These are phyloP conservation scores for Scolopax rusticola DNA, from an alignment of 2,797 vertebrate genomes.

Conservation along the genomic window DNA sequence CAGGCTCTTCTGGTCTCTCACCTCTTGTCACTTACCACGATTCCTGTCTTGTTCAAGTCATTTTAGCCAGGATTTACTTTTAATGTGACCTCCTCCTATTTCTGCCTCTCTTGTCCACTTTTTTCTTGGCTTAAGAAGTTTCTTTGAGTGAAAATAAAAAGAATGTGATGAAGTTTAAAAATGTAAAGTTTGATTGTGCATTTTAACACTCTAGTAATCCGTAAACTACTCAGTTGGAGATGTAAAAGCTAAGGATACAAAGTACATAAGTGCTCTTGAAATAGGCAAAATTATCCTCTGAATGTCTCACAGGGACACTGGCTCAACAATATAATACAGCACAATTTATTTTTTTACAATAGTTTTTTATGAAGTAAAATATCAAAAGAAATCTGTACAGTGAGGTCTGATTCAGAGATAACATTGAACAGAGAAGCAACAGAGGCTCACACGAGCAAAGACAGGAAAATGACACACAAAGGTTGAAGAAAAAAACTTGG, in stretches of 20 bases:
- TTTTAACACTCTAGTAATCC: neutral
- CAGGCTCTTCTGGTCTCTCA: neutral
- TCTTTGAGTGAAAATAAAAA: neutral
- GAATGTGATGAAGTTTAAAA: neutral
- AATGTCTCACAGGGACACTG: neutral
- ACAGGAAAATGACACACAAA: neutral
- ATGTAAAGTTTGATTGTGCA: neutral
- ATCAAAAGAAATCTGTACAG: neutral
- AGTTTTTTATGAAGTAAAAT: neutral
- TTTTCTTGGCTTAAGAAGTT: neutral
- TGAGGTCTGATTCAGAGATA: neutral
- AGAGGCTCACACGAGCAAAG: neutral
- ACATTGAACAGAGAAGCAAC: neutral
- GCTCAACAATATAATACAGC: neutral
- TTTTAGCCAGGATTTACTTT: neutral
- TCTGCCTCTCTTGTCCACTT: neutral
- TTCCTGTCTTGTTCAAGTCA: neutral
- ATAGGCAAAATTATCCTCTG: neutral
- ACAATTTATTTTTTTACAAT: constrained; percentile 9
- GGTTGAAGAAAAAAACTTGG: neutral
- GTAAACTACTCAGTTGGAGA: neutral
- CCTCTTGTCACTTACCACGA: neutral
- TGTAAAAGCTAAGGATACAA: neutral
- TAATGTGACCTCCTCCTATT: neutral
- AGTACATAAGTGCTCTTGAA: neutral